Conservation (phyloP, 92 coral and sea anemone species). For the Anthopleura xanthogrammica region DNA sequence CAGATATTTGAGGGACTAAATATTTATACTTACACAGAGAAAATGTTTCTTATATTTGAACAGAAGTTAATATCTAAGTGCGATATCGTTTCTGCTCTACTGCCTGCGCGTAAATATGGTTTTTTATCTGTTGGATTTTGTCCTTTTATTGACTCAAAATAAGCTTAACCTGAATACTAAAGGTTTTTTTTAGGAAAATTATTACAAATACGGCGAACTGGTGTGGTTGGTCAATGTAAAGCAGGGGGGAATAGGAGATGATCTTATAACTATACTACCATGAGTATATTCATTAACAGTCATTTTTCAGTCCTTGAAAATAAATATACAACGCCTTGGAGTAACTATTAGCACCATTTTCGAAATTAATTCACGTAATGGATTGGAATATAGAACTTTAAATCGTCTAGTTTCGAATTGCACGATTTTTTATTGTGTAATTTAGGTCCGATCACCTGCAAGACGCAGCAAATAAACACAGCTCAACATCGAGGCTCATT, state of each 20-base stretch:
- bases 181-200: no score
- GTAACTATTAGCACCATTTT: not conserved
- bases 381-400: not conserved
- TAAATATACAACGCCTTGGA: not conserved
- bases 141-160: no score
- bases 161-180: no score
- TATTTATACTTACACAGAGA: not conserved
- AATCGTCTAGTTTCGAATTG: no score
- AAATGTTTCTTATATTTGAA: not conserved
- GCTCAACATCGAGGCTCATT: no score
- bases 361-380: not conserved
- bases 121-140: no score
- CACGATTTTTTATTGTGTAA: no score
- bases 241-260: not conserved
- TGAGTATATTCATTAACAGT: not conserved
- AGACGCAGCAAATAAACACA: no score
- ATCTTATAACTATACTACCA: not conserved
- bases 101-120: no score
- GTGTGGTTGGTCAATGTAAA: not conserved
- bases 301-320: not conserved
- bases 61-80: not conserved
- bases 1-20: not conserved
- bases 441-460: no score
- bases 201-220: not conserved
- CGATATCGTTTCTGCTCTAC: not conserved